Evolutionary conservation across 1,140 invertebrate genomes (phyloP), one percentile per base, ranked within the genome.

Genomic region (Trichonephila clavipes): DNA sequence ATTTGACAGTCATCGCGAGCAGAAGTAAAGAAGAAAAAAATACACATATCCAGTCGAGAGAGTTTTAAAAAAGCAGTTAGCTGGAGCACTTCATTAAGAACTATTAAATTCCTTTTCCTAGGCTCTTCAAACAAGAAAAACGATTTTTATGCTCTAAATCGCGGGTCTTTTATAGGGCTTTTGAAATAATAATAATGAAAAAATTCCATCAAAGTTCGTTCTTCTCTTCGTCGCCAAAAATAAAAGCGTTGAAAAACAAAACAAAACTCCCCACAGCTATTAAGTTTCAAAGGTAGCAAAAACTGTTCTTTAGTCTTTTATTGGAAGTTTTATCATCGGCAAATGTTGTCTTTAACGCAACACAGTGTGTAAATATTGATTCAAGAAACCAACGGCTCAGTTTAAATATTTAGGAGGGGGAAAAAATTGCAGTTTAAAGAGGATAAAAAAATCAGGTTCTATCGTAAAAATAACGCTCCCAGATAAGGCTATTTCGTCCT

Each of bases 271-370:
- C 58, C 62, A 58, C 86, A 93, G 92, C 92, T 88, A 93, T 93
- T 93, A 93, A 93, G 92, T 88, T 93, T 69, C 86, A 93, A 93
- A 88, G 66, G 85, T 81, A 77, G 92, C 92, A 93, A 93, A 93
- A 93, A 88, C 85, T 34, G 34, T 93, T 93, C 92, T 93, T 92
- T 93, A 93, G 66, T 93, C 92, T 93, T 93, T 93, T 93, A 93
- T 93, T 93, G 92, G 92, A 81, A 88, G 51, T 93, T 93, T 93
- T 93, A 93, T 93, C 92, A 93, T 88, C 85, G 86, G 92, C 86
- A 93, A 93, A 93, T 93, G 92, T 93, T 93, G 92, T 93, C 92
- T 93, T 93, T 93, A 88, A 88, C 92, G 92, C 92, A 93, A 51
- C 51, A 51, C 51, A 51, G 92, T 85, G 86, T 62, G 92, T 93